Percentiles rank a stretch among this genome's conserved stretches.
phyloP scores from a whole-genome alignment of 1,140 invertebrate species.

The Adelges cooleyi region DNA sequence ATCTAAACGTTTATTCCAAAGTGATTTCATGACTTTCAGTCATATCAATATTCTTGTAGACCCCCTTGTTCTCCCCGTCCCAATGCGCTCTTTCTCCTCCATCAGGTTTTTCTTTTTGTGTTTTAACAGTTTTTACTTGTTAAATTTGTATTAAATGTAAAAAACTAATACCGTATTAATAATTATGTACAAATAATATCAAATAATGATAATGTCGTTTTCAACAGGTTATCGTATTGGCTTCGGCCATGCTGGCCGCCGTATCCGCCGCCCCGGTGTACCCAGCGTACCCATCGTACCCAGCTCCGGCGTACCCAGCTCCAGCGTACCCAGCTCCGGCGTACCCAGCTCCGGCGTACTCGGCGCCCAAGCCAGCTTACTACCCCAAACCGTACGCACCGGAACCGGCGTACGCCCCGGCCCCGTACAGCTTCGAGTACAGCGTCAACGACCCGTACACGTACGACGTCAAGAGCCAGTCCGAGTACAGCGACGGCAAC shows the following conservation, averaged over 20 bases:
- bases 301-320: conserved; percentile 29
- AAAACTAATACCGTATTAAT: too few species aligned
- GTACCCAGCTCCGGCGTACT: conserved; percentile 33
- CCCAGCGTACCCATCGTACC: conserved; percentile 30
- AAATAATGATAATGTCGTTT: too few species aligned
- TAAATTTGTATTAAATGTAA: too few species aligned
- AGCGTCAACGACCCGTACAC: conserved; percentile 45
- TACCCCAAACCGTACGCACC: conserved; percentile 23
- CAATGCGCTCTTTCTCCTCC: too few species aligned
- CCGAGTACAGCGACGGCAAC: conserved; percentile 45
- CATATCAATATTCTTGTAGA: too few species aligned
- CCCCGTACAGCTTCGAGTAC: conserved; percentile 45
- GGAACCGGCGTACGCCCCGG: conserved; percentile 27
- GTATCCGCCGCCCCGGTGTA: conserved; percentile 29
- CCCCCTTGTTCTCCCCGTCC: too few species aligned
- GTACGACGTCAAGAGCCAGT: conserved; percentile 45
- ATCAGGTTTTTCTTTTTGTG: too few species aligned
- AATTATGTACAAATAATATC: too few species aligned
- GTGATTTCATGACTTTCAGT: too few species aligned
- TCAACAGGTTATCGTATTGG: not conserved
- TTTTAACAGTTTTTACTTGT: too few species aligned
- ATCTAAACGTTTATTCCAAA: too few species aligned
- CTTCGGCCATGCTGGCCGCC: conserved; percentile 26
- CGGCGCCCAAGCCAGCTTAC: conserved; percentile 26
- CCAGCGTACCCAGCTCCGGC: conserved; percentile 30